phyloP scores from a whole-genome alignment of 1,140 invertebrate species.

The Pseudomyrmex gracilis region DNA sequence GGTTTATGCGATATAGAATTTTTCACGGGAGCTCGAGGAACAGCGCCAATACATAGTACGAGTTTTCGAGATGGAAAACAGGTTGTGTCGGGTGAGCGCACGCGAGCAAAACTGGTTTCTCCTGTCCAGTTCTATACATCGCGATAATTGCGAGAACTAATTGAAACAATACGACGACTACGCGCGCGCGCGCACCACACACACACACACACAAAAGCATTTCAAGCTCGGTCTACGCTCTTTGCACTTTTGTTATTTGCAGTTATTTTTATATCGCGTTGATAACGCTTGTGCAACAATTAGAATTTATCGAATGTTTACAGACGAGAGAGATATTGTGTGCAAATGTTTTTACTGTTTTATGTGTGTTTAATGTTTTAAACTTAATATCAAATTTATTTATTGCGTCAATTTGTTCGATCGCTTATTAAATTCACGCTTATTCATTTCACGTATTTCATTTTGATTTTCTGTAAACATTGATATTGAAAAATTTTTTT shows the following conservation, averaged over 20 bases:
- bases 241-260: not conserved
- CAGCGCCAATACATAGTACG: slow-evolving; percentile 16
- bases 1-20: slow-evolving; percentile 35
- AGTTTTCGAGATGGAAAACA: slow-evolving; percentile 55
- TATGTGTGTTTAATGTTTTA: no score
- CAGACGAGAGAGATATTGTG: not conserved
- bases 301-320: slow-evolving; percentile 1
- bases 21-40: slow-evolving; percentile 19
- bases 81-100: slow-evolving; percentile 18
- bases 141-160: slow-evolving; percentile 55
- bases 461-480: slow-evolving; percentile 17
- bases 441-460: not conserved
- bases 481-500: slow-evolving; percentile 29
- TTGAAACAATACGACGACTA: slow-evolving; percentile 48
- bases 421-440: not conserved
- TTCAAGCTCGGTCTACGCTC: slow-evolving; percentile 5
- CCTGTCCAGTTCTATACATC: slow-evolving; percentile 35
- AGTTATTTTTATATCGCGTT: not conserved
- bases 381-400: not conserved
- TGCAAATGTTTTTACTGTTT: not conserved
- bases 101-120: slow-evolving; percentile 50
- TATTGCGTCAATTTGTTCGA: slow-evolving; percentile 8
- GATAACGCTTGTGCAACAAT: not conserved
- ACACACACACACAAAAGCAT: not conserved
- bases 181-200: not conserved